phyloP scores from a whole-genome alignment of 2,113 vertebrate genomes.

The Pseudorectes ferrugineus region DNA sequence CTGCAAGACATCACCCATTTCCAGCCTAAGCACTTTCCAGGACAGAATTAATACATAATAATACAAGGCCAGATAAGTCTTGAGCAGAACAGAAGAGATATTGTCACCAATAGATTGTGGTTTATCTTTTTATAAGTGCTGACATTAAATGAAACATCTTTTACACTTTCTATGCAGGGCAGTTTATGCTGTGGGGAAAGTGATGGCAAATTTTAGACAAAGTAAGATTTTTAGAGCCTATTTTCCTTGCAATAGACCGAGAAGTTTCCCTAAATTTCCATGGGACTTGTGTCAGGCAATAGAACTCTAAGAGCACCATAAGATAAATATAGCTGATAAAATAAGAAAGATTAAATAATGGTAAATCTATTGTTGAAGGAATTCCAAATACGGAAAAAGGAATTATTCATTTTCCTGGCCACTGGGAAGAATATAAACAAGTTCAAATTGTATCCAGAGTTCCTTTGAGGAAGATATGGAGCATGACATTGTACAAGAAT shows the following conservation, averaged over 20 bases:
- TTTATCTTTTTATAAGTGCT: not conserved
- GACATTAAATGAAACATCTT: not conserved
- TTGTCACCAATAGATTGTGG: not conserved
- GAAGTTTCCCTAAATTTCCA: not conserved
- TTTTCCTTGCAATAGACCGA: not conserved
- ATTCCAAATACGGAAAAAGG: not conserved
- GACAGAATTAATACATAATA: not conserved
- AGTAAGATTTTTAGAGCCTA: not conserved
- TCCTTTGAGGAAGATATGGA: not conserved
- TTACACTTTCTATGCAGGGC: not conserved
- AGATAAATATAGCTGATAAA: not conserved
- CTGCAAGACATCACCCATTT: not conserved
- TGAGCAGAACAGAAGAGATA: not conserved
- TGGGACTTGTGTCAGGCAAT: not conserved
- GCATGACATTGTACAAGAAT: not conserved
- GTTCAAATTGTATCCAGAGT: not conserved
- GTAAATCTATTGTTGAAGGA: not conserved
- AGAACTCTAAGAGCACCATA: not conserved
- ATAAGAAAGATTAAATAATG: not conserved
- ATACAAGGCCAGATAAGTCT: not conserved
- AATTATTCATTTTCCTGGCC: conserved; percentile 29
- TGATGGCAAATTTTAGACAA: not conserved
- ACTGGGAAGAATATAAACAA: conserved; percentile 14
- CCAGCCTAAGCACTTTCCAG: not conserved
- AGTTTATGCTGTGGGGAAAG: not conserved